A percentile compares a stretch with the other conserved stretches of the same genome.
These are phyloP conservation scores for Palythoa grandis DNA, from an alignment of 92 coral and sea anemone species.

Conservation along the genomic window DNA sequence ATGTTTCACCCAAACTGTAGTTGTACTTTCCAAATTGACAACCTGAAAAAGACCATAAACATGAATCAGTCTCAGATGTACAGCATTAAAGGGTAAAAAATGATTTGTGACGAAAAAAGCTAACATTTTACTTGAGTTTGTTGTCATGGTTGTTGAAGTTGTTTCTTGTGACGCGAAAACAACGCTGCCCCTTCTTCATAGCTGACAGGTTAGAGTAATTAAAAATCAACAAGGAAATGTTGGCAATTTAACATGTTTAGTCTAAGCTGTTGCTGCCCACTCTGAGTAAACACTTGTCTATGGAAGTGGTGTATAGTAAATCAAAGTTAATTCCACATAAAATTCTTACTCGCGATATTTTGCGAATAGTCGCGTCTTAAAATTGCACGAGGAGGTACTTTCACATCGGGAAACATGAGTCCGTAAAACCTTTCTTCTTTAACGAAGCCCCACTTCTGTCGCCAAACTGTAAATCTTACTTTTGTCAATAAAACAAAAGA, in stretches of 20 bases:
- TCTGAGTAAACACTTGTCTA: background rate
- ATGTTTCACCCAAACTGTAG: conserved; percentile 67
- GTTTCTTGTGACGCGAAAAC: conserved; percentile 9
- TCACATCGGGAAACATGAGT: background rate
- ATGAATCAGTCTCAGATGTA: too few species aligned
- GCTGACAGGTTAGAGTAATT: conserved; percentile 25
- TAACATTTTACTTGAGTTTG: background rate
- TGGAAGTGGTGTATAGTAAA: background rate
- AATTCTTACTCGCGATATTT: background rate
- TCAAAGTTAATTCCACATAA: background rate
- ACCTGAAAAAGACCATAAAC: conserved; percentile 45
- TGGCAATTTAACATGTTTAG: background rate
- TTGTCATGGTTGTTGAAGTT: conserved; percentile 14
- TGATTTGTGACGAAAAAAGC: background rate
- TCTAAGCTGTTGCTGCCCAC: background rate
- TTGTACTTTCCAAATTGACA: conserved; percentile 67
- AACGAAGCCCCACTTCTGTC: background rate
- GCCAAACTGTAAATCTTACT: conserved; percentile 19
- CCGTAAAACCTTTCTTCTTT: background rate
- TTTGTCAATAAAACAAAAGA: conserved; percentile 30
- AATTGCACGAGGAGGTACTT: background rate
- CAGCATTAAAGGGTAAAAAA: background rate
- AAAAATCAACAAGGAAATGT: conserved; percentile 16
- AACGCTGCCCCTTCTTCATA: background rate
- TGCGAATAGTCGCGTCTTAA: background rate